These are phyloP conservation scores for Muscicapa adusta DNA, from an alignment of 2,113 vertebrate genomes.

Conservation along the genomic window DNA sequence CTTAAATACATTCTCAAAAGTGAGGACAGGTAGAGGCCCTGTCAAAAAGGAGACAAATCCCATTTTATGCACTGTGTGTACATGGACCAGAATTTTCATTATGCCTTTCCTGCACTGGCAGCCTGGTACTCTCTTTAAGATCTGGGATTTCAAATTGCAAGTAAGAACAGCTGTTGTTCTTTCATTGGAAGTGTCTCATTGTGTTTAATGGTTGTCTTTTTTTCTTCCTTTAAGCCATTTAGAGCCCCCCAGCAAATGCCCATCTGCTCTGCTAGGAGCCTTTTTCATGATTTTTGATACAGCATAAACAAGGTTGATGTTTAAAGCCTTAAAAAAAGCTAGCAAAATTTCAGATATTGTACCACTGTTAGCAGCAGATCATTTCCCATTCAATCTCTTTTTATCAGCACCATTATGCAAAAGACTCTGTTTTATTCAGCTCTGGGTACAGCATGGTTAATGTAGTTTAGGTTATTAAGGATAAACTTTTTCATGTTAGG, in stretches of 20 bases:
- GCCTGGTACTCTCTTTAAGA: neutral
- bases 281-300: neutral
- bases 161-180: constrained; percentile 50
- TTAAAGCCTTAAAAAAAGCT: neutral
- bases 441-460: neutral
- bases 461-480: constrained; percentile 7
- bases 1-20: neutral
- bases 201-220: constrained; percentile 37
- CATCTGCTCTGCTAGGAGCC: constrained; percentile 34
- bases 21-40: neutral
- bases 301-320: neutral
- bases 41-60: neutral
- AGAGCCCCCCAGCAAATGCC: constrained; percentile 1
- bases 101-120: neutral
- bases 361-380: neutral
- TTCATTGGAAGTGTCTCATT: constrained; percentile 42
- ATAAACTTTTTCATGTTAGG: neutral
- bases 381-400: neutral
- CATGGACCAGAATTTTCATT: neutral
- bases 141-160: neutral
- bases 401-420: neutral
- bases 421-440: neutral
- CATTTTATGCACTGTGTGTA: neutral
- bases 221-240: neutral
- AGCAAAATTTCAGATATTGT: neutral